Conservation (phyloP, 2,113 vertebrate genomes). For the Clupea harengus region DNA sequence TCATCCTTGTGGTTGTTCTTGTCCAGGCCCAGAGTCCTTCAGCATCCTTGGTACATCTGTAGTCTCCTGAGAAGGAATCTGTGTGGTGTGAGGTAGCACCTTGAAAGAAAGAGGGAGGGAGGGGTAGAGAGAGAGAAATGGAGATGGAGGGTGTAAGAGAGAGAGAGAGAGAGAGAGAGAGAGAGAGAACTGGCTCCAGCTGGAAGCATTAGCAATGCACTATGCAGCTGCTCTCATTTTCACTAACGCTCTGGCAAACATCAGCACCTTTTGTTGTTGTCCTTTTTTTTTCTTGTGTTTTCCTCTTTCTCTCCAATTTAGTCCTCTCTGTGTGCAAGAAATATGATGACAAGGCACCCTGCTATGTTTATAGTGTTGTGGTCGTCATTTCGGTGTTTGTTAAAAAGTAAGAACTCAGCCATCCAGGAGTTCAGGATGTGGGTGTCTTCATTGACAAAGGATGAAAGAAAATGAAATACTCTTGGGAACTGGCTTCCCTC, state of each 20-base stretch:
- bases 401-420: not conserved
- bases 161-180: not conserved
- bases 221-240: conserved; percentile 14
- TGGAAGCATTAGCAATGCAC: conserved; percentile 9
- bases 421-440: not conserved
- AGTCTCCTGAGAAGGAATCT: conserved; percentile 5
- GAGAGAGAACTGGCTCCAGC: conserved; percentile 5
- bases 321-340: conserved; percentile 5
- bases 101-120: not conserved
- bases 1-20: not conserved
- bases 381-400: not conserved
- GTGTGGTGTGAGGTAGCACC: not conserved
- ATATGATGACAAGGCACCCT: conserved; percentile 13
- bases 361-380: conserved; percentile 4
- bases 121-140: not conserved
- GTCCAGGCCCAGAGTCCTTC: not conserved
- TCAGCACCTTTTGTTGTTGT: conserved; percentile 13
- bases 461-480: not conserved
- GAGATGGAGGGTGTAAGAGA: not conserved
- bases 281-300: not conserved
- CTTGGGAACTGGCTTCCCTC: not conserved
- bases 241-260: conserved; percentile 6
- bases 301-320: conserved; percentile 12
- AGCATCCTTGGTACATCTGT: conserved; percentile 10
- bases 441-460: not conserved